These are phyloP conservation scores for Cataglyphis cursor DNA, from an alignment of 2,888 invertebrate species.

Conservation along the genomic window DNA sequence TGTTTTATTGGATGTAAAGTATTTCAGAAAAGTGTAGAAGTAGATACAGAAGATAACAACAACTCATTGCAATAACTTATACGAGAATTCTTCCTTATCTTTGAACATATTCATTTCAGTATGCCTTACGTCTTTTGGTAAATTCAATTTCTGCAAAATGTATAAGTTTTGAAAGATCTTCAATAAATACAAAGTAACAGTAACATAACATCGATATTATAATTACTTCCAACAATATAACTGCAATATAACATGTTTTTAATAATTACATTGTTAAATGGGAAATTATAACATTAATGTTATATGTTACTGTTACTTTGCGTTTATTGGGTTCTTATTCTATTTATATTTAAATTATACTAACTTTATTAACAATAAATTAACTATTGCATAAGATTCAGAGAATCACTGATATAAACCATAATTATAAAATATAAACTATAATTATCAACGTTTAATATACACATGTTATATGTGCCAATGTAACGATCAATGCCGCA, in stretches of 20 bases:
- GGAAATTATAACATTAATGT: too few relatives aligned
- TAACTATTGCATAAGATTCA: not conserved
- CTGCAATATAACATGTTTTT: too few relatives aligned
- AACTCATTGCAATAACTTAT: not conserved
- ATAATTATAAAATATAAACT: not conserved
- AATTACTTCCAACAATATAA: too few relatives aligned
- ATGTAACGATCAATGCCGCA: slow-evolving; percentile 57
- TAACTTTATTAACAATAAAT: not conserved
- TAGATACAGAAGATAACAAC: slow-evolving; percentile 1
- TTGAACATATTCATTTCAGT: not conserved
- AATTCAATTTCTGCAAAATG: not conserved
- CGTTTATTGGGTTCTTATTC: not conserved
- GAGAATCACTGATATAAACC: not conserved
- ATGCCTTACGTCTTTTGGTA: not conserved
- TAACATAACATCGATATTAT: too few relatives aligned
- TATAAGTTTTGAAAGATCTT: not conserved
- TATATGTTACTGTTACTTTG: too few relatives aligned
- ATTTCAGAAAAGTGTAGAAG: not conserved
- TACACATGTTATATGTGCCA: not conserved
- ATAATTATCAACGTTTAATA: slow-evolving; percentile 1
- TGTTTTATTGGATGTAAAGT: not conserved
- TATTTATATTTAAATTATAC: not conserved
- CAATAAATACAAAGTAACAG: too few relatives aligned
- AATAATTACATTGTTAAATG: too few relatives aligned
- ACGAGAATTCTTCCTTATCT: slow-evolving; percentile 33